Percentiles rank a stretch among this genome's conserved stretches.
These are phyloP conservation scores for Drosophila fungiperda DNA, from an alignment of 2,888 invertebrate genomes.

Conservation along the genomic window DNA sequence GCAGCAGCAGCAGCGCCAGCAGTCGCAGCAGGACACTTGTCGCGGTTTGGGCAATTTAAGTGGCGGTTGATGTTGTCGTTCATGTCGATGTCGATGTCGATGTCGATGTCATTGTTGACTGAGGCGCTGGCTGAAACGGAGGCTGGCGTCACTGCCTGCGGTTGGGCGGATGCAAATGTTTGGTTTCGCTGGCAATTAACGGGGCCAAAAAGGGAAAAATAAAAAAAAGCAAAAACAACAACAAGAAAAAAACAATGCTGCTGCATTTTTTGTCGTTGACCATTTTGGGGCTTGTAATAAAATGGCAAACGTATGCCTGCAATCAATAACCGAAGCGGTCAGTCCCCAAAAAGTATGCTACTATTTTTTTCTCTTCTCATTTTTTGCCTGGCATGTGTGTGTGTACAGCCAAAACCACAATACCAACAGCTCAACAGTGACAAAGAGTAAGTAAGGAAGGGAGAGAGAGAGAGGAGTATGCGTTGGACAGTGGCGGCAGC, in stretches of 20 bases:
- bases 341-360: constrained; percentile 52
- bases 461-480: neutral
- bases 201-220: constrained; percentile 42
- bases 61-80: constrained; percentile 74
- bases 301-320: constrained; percentile 78
- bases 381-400: neutral
- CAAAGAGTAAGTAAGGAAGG: constrained; percentile 20
- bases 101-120: constrained; percentile 12
- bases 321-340: constrained; percentile 70
- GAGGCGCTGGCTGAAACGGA: constrained; percentile 24
- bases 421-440: constrained; percentile 30
- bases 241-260: constrained; percentile 43
- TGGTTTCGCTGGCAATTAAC: constrained; percentile 79
- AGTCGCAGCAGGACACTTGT: constrained; percentile 72
- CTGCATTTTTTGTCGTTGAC: constrained; percentile 44
- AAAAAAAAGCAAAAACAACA: neutral
- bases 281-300: constrained; percentile 68
- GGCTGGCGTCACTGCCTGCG: constrained; percentile 54
- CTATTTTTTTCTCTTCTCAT: constrained; percentile 26
- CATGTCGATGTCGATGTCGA: constrained; percentile 54
- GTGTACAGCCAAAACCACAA: constrained; percentile 37
- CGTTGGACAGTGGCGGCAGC: constrained; percentile 11
- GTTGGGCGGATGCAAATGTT: constrained; percentile 74
- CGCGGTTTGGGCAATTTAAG: constrained; percentile 81
- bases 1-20: constrained; percentile 53